phyloP scores from a whole-genome alignment of 2,888 invertebrate genomes.

The Encarsia formosa region DNA sequence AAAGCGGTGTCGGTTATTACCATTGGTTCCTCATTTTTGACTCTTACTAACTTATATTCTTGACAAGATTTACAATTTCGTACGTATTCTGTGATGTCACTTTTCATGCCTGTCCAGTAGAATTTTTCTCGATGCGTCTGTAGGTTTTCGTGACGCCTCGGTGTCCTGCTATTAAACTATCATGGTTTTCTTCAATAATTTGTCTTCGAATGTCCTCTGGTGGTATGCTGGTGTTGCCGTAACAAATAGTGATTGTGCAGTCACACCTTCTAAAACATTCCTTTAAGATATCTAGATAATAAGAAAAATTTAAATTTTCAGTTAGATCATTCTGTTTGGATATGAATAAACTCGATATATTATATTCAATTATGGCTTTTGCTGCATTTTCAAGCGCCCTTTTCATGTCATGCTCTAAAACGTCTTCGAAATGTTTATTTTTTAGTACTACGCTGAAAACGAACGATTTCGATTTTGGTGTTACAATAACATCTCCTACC shows the following conservation, averaged over 20 bases:
- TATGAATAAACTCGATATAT: neutral
- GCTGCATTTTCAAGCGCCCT: no score
- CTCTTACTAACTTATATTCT: conserved; percentile 16
- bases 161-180: conserved; percentile 1
- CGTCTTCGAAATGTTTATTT: neutral
- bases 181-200: conserved; percentile 2
- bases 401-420: neutral
- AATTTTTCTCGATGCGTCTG: neutral
- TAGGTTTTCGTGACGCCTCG: conserved; percentile 4
- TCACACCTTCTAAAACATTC: neutral
- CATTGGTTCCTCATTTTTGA: conserved; percentile 25
- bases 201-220: neutral
- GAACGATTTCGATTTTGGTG: neutral
- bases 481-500: neutral
- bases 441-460: neutral
- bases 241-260: neutral
- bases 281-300: neutral
- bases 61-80: conserved; percentile 25
- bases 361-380: neutral
- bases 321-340: neutral
- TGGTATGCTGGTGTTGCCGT: neutral
- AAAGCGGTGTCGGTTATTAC: conserved; percentile 23
- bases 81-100: conserved; percentile 16
- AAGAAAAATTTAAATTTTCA: neutral
- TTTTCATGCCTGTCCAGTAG: conserved; percentile 2